Conservation (phyloP, 2,797 vertebrate species). For the Adelosebastes latens region DNA sequence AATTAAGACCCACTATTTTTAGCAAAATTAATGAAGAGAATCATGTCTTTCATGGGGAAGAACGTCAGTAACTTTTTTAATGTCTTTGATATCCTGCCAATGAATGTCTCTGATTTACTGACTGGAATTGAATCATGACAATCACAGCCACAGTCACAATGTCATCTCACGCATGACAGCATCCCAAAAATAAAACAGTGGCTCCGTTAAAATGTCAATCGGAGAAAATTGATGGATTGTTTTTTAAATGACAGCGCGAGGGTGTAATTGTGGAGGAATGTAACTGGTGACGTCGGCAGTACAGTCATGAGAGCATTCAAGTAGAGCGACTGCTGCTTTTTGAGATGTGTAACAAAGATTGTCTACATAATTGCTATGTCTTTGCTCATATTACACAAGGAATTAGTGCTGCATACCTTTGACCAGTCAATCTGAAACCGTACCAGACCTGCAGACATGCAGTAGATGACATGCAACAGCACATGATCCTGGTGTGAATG, state of each 20-base stretch:
- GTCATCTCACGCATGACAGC: conserved; percentile 35
- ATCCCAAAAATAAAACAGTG: conserved; percentile 40
- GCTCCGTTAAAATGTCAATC: conserved; percentile 8
- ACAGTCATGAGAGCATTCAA: neutral
- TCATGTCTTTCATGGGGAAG: conserved; percentile 9
- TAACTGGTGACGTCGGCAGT: neutral
- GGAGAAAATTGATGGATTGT: neutral
- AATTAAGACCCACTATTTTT: conserved; percentile 24
- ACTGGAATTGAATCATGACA: conserved; percentile 51
- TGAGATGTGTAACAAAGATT: neutral
- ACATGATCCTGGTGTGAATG: conserved; percentile 49
- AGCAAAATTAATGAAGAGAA: conserved; percentile 23
- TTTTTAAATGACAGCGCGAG: neutral
- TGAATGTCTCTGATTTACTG: conserved; percentile 26
- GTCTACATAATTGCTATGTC: conserved; percentile 30
- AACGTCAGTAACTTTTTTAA: neutral
- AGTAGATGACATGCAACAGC: conserved; percentile 33
- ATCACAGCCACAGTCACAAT: conserved; percentile 56
- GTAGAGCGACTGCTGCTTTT: neutral
- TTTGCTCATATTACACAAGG: conserved; percentile 44
- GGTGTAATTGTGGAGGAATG: neutral
- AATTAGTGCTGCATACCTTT: conserved; percentile 23
- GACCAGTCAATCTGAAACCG: conserved; percentile 38
- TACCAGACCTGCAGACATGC: conserved; percentile 15
- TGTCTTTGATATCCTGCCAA: conserved; percentile 35